A percentile compares a stretch with the other conserved stretches of the same genome.
phyloP scores from a whole-genome alignment of 1,140 invertebrate genomes.

The Cyclargus thomasi region DNA sequence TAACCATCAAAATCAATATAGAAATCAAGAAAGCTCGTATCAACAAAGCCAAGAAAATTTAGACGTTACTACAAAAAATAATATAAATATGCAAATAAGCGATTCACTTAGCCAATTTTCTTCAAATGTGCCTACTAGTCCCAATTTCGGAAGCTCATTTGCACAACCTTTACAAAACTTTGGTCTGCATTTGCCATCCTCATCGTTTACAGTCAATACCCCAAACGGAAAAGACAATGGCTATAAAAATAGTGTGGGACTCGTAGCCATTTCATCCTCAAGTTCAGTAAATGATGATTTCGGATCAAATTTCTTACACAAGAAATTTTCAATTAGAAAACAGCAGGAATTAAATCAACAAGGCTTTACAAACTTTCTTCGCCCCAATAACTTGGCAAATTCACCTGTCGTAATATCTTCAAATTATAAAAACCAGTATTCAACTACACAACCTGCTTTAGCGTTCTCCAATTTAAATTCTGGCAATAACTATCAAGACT shows the following conservation, averaged over 20 bases:
- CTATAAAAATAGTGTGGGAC: neutral
- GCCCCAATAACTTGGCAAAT: neutral
- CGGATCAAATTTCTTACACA: neutral
- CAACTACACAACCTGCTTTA: neutral
- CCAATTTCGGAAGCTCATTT: neutral
- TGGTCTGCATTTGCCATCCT: neutral
- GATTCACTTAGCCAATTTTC: neutral
- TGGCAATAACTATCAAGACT: no score
- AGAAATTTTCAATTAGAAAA: neutral
- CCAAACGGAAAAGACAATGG: neutral
- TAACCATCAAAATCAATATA: neutral
- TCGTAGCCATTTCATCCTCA: neutral
- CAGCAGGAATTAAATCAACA: slow-evolving; percentile 6
- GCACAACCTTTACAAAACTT: neutral
- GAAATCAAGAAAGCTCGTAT: neutral
- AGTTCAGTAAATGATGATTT: neutral
- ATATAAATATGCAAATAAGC: neutral
- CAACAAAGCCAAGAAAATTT: neutral
- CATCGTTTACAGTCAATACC: neutral
- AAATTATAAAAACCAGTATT: neutral
- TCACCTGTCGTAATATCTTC: neutral
- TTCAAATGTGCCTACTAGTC: neutral
- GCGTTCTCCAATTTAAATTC: no score
- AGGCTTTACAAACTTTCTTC: neutral
- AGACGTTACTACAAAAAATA: neutral